phyloP scores from a whole-genome alignment of 2,113 vertebrate species.

The Microtus pennsylvanicus region DNA sequence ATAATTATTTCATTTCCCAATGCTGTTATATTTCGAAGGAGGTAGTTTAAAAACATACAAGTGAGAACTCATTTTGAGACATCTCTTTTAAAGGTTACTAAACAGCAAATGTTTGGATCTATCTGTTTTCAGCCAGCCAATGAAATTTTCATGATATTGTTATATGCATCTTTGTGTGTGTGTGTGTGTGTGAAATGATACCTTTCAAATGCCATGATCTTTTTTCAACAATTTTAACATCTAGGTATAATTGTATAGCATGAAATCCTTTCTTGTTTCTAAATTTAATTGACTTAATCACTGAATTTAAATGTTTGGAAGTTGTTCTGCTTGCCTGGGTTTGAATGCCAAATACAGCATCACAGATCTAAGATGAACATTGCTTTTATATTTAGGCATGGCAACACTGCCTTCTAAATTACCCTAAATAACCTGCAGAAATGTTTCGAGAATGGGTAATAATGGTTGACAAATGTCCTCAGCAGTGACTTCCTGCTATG shows the following conservation, averaged over 20 bases:
- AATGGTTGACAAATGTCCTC: slow-evolving; percentile 52
- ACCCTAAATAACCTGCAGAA: slow-evolving; percentile 67
- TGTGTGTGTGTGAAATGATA: slow-evolving; percentile 57
- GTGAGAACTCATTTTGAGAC: slow-evolving; percentile 51
- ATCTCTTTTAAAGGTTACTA: slow-evolving; percentile 62
- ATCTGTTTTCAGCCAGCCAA: not conserved
- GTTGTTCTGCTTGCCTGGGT: slow-evolving; percentile 72
- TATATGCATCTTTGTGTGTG: slow-evolving; percentile 24
- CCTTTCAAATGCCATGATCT: slow-evolving; percentile 62
- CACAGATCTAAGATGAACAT: slow-evolving; percentile 73
- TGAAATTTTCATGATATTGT: slow-evolving; percentile 50
- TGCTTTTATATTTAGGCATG: slow-evolving; percentile 68
- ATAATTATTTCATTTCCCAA: slow-evolving; percentile 20
- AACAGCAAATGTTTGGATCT: slow-evolving; percentile 51
- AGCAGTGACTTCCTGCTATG: not conserved
- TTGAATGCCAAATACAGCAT: slow-evolving; percentile 77
- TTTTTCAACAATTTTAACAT: slow-evolving; percentile 69
- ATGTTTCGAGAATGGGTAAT: slow-evolving; percentile 47
- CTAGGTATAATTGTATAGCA: slow-evolving; percentile 71
- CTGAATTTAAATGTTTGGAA: slow-evolving; percentile 79
- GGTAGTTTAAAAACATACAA: slow-evolving; percentile 45
- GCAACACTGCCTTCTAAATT: slow-evolving; percentile 70
- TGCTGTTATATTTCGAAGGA: not conserved
- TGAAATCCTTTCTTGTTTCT: slow-evolving; percentile 79
- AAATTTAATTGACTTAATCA: slow-evolving; percentile 80